Evolutionary conservation across 2,888 invertebrate species (phyloP), one percentile per base, ranked within the genome.

Genomic region (Sphaerophoria rueppellii): DNA sequence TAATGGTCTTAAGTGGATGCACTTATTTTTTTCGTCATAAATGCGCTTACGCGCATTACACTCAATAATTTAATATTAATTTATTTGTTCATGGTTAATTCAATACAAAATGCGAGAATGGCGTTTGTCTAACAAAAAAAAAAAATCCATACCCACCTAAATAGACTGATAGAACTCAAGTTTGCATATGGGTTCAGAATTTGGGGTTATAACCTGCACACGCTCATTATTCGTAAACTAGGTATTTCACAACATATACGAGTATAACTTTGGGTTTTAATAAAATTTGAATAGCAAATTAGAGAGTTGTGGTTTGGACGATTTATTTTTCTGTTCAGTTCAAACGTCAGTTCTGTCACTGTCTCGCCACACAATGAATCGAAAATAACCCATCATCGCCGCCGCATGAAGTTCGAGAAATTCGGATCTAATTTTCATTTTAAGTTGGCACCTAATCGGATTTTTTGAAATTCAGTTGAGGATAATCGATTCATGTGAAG

Each of bases 131-230:
- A 34, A 24, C 7, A 11, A 9, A 5, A 32, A 32, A 54, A 2
- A n/a, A 7, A 32, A 9, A n/a, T 5, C 3, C 54, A 37, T 52
- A 16, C 5, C 11, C 54, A 32, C 4, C 24, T 24, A 24, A 24
- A 24, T 24, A 24, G 24, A 24, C 24, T 24, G 24, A 24, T 9
- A 43, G 43, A 11, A 43, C 7, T 4, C 9, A 43, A 43, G 52
- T 52, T 9, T 40, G 7, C 16, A 72, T 83, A 37, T 74, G 71
- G 73, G 81, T 72, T 81, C 76, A 77, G 63, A 54, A 81, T 72
- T 86, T 82, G 85, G 80, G 86, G 87, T 87, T 86, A 87, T 80
- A 86, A 88, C 87, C 87, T 87, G 86, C 71, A 65, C 80, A 61
- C 50, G 35, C 86, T 78, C 72, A 87, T 87, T 87, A 88, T 88